Evolutionary conservation across 2,113 vertebrate species (phyloP).

Genomic region (Himantopus leucocephalus): DNA sequence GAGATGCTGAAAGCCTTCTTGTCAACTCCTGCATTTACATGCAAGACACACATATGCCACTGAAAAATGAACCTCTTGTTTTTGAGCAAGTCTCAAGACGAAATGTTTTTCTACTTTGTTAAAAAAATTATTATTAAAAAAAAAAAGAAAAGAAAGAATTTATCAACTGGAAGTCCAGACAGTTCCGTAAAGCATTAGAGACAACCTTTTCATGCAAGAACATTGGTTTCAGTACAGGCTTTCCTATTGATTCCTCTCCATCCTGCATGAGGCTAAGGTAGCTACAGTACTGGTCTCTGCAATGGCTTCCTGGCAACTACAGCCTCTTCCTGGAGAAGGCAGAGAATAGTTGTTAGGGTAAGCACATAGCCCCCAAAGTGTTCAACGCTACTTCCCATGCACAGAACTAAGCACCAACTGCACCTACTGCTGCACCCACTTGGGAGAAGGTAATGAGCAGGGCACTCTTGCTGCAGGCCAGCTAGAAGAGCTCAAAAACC

Average conservation of each 20-base stretch:
- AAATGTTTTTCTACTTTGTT: not conserved
- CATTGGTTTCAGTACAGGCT: not conserved
- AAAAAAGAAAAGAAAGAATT: not conserved
- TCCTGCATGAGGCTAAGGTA: not conserved
- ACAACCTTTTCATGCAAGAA: not conserved
- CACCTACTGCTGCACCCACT: not conserved
- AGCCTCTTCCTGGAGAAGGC: not conserved
- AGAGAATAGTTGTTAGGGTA: not conserved
- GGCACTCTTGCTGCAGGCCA: not conserved
- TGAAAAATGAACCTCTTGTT: not conserved
- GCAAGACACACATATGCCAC: not conserved
- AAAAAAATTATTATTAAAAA: not conserved
- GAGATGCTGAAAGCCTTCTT: not conserved
- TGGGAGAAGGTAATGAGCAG: not conserved
- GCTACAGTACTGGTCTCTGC: not conserved
- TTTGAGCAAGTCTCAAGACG: not conserved
- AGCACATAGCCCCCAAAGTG: not conserved
- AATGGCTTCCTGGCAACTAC: not conserved
- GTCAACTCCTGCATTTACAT: not conserved
- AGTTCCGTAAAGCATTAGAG: not conserved
- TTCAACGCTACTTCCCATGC: rapidly evolving
- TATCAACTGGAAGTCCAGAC: not conserved
- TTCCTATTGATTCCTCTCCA: not conserved
- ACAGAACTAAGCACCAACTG: not conserved
- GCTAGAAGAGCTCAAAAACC: not conserved